Evolutionary conservation across 2,888 invertebrate genomes (phyloP).

Genomic region (Pantelozetes paolii): DNA sequence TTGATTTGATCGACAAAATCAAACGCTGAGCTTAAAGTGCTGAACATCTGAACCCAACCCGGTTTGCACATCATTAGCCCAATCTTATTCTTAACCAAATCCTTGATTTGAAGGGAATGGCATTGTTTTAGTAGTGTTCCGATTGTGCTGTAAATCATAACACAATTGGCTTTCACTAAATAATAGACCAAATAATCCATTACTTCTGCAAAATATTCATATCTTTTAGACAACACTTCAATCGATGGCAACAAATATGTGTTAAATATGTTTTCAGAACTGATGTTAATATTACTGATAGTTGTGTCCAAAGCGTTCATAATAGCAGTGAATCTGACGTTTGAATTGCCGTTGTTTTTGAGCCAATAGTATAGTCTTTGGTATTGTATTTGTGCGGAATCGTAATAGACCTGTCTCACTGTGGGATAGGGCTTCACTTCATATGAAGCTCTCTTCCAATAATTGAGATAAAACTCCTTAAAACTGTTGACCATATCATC

Average conservation of each 20-base stretch:
- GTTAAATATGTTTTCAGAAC: neutral
- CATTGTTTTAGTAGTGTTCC: no score
- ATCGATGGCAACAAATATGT: neutral
- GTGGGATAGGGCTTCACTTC: neutral
- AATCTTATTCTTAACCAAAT: neutral
- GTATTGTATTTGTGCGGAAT: neutral
- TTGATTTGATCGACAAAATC: neutral
- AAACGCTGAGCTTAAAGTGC: neutral
- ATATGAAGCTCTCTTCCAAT: neutral
- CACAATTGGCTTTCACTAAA: constrained; percentile 9
- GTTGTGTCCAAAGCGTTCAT: neutral
- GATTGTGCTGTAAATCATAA: neutral
- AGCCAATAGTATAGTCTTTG: neutral
- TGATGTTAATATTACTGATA: neutral
- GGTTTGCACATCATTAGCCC: neutral
- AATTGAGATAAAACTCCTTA: no score
- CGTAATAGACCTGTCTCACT: no score
- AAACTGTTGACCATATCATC: no score
- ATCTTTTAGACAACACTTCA: neutral
- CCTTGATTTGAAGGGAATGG: neutral
- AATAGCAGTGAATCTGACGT: neutral
- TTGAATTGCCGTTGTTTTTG: neutral
- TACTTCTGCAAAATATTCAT: neutral
- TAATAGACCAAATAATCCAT: constrained; percentile 8
- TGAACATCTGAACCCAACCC: neutral